Evolutionary conservation across 1,140 invertebrate genomes (phyloP).

Genomic region (Olivierus martensii): DNA sequence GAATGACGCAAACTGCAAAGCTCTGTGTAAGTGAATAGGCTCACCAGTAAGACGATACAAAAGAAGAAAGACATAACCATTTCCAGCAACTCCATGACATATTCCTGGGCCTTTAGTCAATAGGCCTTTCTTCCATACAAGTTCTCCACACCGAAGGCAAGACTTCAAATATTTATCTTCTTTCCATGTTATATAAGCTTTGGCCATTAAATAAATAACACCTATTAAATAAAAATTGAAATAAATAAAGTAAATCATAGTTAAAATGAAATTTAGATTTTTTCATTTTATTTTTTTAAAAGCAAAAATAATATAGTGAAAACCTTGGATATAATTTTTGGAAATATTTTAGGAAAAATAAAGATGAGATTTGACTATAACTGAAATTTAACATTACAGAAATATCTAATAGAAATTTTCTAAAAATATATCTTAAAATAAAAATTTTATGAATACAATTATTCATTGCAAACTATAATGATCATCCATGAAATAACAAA

Average conservation of each 20-base stretch:
- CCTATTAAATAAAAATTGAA: constrained; percentile 32
- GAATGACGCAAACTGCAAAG: constrained; percentile 60
- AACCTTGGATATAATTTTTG: no score
- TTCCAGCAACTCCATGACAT: constrained; percentile 74
- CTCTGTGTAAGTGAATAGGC: constrained; percentile 52
- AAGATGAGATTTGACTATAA: no score
- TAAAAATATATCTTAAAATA: no score
- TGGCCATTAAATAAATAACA: constrained; percentile 61
- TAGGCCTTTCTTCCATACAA: constrained; percentile 64
- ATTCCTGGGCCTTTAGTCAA: constrained; percentile 64
- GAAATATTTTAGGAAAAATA: no score
- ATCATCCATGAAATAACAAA: no score
- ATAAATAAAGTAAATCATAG: constrained; percentile 4
- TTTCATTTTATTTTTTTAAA: background rate
- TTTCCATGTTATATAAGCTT: constrained; percentile 57
- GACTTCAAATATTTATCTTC: constrained; percentile 57
- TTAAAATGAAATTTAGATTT: background rate
- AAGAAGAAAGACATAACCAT: constrained; percentile 67
- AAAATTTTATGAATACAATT: no score
- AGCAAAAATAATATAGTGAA: background rate
- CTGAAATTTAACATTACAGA: no score
- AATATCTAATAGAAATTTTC: no score
- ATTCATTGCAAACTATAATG: no score
- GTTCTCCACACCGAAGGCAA: constrained; percentile 49
- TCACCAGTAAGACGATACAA: constrained; percentile 60